Evolutionary conservation across 2,888 invertebrate species (phyloP), one percentile per base, ranked within the genome.

Genomic region (Netelia melanura): DNA sequence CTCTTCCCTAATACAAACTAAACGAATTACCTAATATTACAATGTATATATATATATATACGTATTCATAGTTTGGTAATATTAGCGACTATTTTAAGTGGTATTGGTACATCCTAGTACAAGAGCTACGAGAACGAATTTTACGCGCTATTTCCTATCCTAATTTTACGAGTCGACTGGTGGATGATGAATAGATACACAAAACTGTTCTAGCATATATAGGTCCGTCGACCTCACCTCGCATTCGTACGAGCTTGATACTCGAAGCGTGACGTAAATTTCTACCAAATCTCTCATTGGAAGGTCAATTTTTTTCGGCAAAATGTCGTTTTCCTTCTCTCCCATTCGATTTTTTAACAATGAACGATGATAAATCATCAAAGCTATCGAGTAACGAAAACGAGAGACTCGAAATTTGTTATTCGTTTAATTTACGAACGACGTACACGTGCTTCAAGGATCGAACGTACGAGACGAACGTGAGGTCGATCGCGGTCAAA

Each of bases 1-100:
- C 43, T 43, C 25, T 25, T 77, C 38, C 54, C 68, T 72, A 61
- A 81, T 68, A 75, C 62, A 81, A 75, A 67, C 65, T 62, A 38
- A 81, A 61, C 54, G 65, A 44, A 76, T 76, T 76, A 76, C 76
- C 17, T 21, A 48, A 43, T 65, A n/a, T 61, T 75, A 48, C 58
- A 67, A 58, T 21, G 65, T 71, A 58, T 72, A 58, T 56, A 56
- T 58, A 43, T 23, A 10, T 58, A 44, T 80, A 30, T 25, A 38
- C 17, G 21, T 48, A 38, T 61, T 10, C 21, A 17, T n/a, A 17
- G 14, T 76, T 6, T 14, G 52, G 48, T 70, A 70, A 2, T 52
- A n/a, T 25, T 70, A 52, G 25, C 30, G 9, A 14, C 48, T 48
- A 48, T 11, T 48, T 48, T 48, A 58, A 58, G 21, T 58, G 58